Evolutionary conservation across 2,113 vertebrate genomes (phyloP), one percentile per base, ranked within the genome.

Genomic region (Carlito syrichta): DNA sequence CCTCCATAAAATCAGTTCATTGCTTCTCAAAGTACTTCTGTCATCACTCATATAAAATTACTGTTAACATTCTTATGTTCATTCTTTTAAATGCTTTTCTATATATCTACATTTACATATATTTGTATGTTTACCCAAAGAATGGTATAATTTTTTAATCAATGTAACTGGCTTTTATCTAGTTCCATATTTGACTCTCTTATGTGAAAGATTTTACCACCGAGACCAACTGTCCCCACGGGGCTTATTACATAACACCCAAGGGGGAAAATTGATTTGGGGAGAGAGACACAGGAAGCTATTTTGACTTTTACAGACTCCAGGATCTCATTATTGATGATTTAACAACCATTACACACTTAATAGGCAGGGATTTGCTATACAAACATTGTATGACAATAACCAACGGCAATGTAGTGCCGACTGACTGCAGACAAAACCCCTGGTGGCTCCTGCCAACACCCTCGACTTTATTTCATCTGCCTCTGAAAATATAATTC

Each of bases 231-330:
- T 66, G 48, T 4, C 43, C 35, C 56, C 50, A 38, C 8, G 85
- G 92, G 71, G 19, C n/a, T 92, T 45, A 58, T 83, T 85, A 88
- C 1, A 7, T 94, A 94, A 92, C 38, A 88, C 52, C 43, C 58
- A 88, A 85, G 56, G 62, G 56, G 3, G 20, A 87, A 92, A 77
- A 52, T 32, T 74, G 19, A 45, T 82, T 77, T 73, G 8, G 17
- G 25, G 50, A 91, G 54, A 78, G 73, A 92, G 56, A 95, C 95
- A 86, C 56, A 76, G 60, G 81, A 95, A 96, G 91, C 10, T 89
- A 66, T 66, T 88, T 92, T 82, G n/a, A 82, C 66, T 94, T 92
- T 77, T 78, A 56, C 48, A 66, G 56, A 63, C 62, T 56, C 63
- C 25, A 74, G 69, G 38, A 94, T 87, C 83, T 97, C 69, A 52